phyloP scores from a whole-genome alignment of 2,113 vertebrate genomes.

The Limanda limanda region DNA sequence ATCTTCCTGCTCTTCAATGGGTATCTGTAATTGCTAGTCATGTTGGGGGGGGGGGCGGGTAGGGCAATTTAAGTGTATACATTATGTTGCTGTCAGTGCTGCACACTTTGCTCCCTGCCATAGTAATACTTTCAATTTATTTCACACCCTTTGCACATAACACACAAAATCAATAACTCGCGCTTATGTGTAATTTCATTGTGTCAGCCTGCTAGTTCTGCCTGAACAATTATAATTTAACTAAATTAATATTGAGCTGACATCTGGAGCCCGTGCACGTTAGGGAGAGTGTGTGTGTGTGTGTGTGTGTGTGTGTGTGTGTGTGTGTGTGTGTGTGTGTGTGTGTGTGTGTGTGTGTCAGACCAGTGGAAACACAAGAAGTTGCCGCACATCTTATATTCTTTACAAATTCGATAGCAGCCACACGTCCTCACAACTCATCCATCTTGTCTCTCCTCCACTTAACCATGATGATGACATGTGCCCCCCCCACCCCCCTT shows the following conservation, averaged over 20 bases:
- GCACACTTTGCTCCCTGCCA: conserved; percentile 40
- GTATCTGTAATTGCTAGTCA: conserved; percentile 73
- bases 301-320: not conserved
- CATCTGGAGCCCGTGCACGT: conserved; percentile 56
- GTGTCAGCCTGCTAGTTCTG: conserved; percentile 70
- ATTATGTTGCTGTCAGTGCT: conserved; percentile 64
- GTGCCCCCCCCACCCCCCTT: conserved; percentile 60
- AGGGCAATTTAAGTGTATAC: conserved; percentile 59
- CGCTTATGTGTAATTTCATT: conserved; percentile 73
- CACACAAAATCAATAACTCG: conserved; percentile 78
- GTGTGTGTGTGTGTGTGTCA: not conserved
- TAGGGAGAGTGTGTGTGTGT: too few species aligned
- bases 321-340: not conserved
- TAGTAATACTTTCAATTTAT: conserved; percentile 73
- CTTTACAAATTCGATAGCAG: conserved; percentile 36
- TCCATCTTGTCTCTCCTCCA: conserved; percentile 67
- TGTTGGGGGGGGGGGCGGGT: conserved; percentile 46
- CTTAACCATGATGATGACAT: conserved; percentile 73
- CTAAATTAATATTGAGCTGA: conserved; percentile 73
- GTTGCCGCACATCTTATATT: conserved; percentile 33
- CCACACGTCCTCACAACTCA: conserved; percentile 64
- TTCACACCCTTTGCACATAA: conserved; percentile 78
- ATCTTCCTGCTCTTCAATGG: conserved; percentile 59
- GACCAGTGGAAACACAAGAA: conserved; percentile 45
- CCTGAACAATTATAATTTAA: conserved; percentile 77